Conservation (phyloP, 2,888 invertebrate genomes). For the Buathra laborator region DNA sequence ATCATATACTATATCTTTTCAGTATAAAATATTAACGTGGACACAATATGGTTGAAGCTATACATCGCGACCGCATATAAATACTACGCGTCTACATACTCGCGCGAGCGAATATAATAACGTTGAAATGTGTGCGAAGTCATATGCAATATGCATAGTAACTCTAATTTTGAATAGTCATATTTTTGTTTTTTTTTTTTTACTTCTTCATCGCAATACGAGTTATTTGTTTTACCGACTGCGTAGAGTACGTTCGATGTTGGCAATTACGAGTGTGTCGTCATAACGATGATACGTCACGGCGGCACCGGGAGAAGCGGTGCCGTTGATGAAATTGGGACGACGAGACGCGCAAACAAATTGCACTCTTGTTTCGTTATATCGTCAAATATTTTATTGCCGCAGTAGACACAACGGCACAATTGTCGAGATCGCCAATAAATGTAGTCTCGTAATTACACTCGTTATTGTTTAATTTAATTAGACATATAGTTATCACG, state of each 20-base stretch:
- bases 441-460: neutral
- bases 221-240: neutral
- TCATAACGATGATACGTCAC: slow-evolving; percentile 16
- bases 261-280: slow-evolving; percentile 1
- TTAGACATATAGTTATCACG: slow-evolving; percentile 5
- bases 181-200: neutral
- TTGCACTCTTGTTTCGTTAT: slow-evolving; percentile 31
- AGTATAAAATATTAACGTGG: slow-evolving; percentile 28
- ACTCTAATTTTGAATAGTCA: neutral
- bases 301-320: neutral
- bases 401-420: neutral
- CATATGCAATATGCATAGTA: neutral
- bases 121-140: neutral
- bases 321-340: slow-evolving; percentile 32
- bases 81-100: neutral
- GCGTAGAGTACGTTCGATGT: neutral
- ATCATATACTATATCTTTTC: slow-evolving; percentile 21
- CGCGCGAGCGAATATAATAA: neutral
- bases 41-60: slow-evolving; percentile 8
- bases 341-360: slow-evolving; percentile 19
- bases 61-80: slow-evolving; percentile 1
- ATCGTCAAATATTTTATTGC: slow-evolving; percentile 12
- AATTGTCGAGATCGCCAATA: neutral
- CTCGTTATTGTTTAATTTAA: neutral
- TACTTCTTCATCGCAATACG: neutral